Evolutionary conservation across 2,113 vertebrate species (phyloP).

Genomic region (Xiphophorus couchianus): DNA sequence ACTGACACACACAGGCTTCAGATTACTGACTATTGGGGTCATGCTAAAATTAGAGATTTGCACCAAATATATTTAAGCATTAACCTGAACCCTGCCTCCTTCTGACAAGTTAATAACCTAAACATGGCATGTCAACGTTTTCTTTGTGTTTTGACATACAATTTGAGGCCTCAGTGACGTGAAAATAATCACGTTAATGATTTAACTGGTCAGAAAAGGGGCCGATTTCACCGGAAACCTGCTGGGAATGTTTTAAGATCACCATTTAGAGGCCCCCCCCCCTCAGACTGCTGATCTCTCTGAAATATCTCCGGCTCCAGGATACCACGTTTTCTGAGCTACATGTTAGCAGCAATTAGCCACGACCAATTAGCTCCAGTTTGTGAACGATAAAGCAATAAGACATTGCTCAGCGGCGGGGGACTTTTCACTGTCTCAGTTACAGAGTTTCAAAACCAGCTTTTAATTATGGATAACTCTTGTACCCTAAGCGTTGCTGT

Average conservation of each 20-base stretch:
- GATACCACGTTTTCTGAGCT: constrained; percentile 47
- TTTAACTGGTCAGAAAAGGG: constrained; percentile 70
- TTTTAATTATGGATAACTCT: background rate
- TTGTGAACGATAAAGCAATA: constrained; percentile 32
- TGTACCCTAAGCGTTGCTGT: background rate
- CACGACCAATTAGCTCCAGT: constrained; percentile 52
- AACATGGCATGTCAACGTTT: background rate
- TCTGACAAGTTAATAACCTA: background rate
- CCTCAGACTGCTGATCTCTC: constrained; percentile 66
- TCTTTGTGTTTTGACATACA: background rate
- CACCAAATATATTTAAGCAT: constrained; percentile 13
- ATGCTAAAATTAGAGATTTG: constrained; percentile 39
- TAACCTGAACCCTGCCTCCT: background rate
- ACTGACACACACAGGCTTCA: constrained; percentile 29
- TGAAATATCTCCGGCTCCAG: constrained; percentile 63
- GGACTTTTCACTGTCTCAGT: constrained; percentile 7
- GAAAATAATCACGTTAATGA: constrained; percentile 76
- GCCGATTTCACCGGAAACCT: constrained; percentile 62
- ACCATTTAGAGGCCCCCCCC: constrained; percentile 45
- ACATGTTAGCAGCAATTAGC: constrained; percentile 53
- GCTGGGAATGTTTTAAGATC: constrained; percentile 77
- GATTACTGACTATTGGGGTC: constrained; percentile 30
- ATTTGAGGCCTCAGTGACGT: constrained; percentile 17
- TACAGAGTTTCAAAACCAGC: constrained; percentile 24
- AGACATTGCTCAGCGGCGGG: constrained; percentile 18